Percentiles rank a stretch among this genome's conserved stretches.
These are phyloP conservation scores for Fulica atra DNA, from an alignment of 2,113 vertebrate species.

Conservation along the genomic window DNA sequence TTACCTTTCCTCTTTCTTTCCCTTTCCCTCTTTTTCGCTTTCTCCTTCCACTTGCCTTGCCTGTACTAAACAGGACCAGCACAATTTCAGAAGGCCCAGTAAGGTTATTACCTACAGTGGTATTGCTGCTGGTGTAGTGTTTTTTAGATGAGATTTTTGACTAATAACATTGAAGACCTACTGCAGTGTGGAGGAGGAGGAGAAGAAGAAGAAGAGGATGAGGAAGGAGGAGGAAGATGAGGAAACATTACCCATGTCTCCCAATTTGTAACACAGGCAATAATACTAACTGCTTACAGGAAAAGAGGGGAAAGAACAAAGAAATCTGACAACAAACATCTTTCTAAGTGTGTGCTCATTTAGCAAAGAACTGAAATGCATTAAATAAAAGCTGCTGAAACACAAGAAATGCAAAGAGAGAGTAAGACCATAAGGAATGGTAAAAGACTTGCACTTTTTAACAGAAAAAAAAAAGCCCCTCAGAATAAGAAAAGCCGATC, in stretches of 20 bases:
- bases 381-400: neutral
- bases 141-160: neutral
- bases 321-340: neutral
- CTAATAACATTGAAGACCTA: neutral
- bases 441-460: neutral
- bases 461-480: neutral
- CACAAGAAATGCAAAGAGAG: neutral
- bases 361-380: neutral
- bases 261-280: neutral
- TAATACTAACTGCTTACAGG: neutral
- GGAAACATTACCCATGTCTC: neutral
- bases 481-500: neutral
- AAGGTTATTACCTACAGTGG: neutral
- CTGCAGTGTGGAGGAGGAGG: neutral
- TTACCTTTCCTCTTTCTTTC: too few species aligned
- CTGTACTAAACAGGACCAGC: fast-evolving
- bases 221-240: neutral
- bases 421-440: neutral
- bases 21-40: too few species aligned
- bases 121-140: neutral
- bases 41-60: neutral
- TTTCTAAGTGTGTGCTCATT: neutral
- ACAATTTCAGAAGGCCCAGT: neutral
- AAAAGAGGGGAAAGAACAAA: neutral
- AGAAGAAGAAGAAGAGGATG: neutral